Base-by-base conservation (phyloP, 2,113 vertebrate species). In the Furnarius figulus region DNA sequence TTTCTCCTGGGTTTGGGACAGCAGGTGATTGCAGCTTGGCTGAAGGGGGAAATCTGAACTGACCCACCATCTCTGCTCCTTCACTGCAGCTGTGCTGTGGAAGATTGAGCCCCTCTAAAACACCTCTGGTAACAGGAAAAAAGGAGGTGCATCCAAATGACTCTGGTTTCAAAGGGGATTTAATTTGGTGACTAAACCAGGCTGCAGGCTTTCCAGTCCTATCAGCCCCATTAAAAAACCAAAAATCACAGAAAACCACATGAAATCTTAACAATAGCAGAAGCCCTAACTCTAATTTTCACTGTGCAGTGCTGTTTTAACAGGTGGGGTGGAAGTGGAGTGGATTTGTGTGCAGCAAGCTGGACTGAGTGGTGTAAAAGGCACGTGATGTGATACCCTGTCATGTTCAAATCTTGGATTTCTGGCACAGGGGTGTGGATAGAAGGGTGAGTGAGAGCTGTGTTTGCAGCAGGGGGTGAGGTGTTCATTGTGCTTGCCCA, bases 311-410 rank as follows among this genome's bases (percentile, higher is more conserved):
- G 33, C 9, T 66, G 44, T 16, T 55, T 30, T 19, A 23, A 19
- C 21, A 40, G 24, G 21, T 6, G 23, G 15, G 31, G 52, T 61
- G 80, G 19, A 23, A 14, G 1, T 0, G 8, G 25, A 14, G n/a
- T 9, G n/a, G 35, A 9, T 28, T 40, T 0, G 0, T 1, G 17
- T 5, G 35, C 52, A 8, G 23, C 15, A 4, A 7, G n/a, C 1
- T 37, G 79, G 67, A 40, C 10, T 0, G 15, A 84, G 49, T 8
- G 0, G 39, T 1, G 27, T 5, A 4, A 37, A 53, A 53, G 46
- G 40, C 35, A 6, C 0, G 39, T 33, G 66, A 42, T 1, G 0
- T 0, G 23, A 18, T 5, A 5, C 14, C 47, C 8, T 14, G n/a
- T 44, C 24, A 0, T 0, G 1, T 5, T 6, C 5, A 20, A 70